Conservation (phyloP, 2,113 vertebrate genomes). For the Cygnus buccinator region DNA sequence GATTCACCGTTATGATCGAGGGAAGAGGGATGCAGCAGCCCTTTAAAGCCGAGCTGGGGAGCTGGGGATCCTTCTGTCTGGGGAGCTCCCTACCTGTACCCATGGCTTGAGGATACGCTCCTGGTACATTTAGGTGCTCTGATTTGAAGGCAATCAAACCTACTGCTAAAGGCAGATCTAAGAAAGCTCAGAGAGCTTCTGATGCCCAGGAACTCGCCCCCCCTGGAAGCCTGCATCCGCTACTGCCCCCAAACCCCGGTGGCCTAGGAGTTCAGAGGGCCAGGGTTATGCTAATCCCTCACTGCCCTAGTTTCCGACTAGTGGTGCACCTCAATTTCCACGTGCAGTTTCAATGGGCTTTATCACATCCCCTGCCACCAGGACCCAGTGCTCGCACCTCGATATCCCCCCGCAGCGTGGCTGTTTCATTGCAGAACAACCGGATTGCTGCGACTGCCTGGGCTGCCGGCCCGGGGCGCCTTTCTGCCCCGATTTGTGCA, state of each 20-base stretch:
- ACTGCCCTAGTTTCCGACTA: constrained; percentile 57
- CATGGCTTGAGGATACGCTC: background rate
- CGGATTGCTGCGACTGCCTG: background rate
- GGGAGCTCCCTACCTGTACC: background rate
- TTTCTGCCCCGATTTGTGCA: background rate
- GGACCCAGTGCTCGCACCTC: constrained; percentile 22
- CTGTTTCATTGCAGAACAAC: constrained; percentile 38
- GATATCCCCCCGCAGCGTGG: background rate
- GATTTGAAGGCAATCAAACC: background rate
- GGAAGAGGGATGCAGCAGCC: constrained; percentile 12
- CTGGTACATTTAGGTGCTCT: background rate
- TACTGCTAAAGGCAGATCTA: background rate
- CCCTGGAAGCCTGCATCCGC: background rate
- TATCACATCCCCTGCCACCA: constrained; percentile 40
- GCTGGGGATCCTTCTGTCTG: background rate
- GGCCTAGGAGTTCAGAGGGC: constrained; percentile 34
- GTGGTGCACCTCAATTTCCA: constrained; percentile 56
- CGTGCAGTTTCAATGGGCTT: constrained; percentile 57
- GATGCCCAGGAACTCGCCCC: background rate
- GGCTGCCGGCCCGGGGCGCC: background rate
- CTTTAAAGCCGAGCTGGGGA: background rate
- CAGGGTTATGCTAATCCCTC: constrained; percentile 48
- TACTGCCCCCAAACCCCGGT: constrained; percentile 16
- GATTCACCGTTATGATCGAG: constrained; percentile 51
- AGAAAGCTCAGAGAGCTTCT: background rate